Conservation (phyloP, 35 echinoderm and acorn worm genomes). For the Lytechinus variegatus region DNA sequence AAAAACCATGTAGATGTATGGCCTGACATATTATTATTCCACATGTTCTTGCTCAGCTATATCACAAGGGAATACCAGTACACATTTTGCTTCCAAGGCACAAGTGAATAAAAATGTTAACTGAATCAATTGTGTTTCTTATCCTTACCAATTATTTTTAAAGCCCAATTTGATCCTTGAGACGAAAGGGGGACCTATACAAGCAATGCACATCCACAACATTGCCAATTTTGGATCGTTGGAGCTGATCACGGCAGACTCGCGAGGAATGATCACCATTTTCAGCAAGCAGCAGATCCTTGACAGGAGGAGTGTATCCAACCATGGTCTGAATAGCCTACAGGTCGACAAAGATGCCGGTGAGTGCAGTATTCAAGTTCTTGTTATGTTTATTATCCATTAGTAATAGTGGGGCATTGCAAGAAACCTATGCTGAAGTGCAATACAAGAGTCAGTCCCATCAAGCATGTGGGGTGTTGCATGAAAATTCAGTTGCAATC, state of each 20-base stretch:
- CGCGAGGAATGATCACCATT: conserved; percentile 85
- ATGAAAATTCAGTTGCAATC: too few relatives aligned
- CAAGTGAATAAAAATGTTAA: too few relatives aligned
- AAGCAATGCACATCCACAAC: conserved; percentile 71
- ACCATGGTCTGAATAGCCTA: conserved; percentile 68
- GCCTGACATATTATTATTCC: too few relatives aligned
- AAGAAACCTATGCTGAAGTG: too few relatives aligned
- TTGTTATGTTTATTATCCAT: too few relatives aligned
- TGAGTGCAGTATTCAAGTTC: conserved; percentile 14
- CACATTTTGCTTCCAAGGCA: too few relatives aligned
- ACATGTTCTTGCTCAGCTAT: too few relatives aligned
- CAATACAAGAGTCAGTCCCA: too few relatives aligned
- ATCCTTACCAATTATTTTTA: neutral
- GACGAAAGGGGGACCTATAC: conserved; percentile 94
- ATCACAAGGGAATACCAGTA: too few relatives aligned
- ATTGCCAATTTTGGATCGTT: conserved; percentile 87
- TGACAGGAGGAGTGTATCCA: conserved; percentile 73
- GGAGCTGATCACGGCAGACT: conserved; percentile 83
- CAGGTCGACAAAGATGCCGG: conserved; percentile 91
- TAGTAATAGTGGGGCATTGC: too few relatives aligned
- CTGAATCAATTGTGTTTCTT: neutral
- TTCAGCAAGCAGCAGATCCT: conserved; percentile 96
- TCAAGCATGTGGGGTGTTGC: too few relatives aligned
- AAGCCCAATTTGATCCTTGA: conserved; percentile 82
- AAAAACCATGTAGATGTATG: too few relatives aligned